Evolutionary conservation across 2,888 invertebrate species (phyloP).

Genomic region (Siphonodentalium dalli): DNA sequence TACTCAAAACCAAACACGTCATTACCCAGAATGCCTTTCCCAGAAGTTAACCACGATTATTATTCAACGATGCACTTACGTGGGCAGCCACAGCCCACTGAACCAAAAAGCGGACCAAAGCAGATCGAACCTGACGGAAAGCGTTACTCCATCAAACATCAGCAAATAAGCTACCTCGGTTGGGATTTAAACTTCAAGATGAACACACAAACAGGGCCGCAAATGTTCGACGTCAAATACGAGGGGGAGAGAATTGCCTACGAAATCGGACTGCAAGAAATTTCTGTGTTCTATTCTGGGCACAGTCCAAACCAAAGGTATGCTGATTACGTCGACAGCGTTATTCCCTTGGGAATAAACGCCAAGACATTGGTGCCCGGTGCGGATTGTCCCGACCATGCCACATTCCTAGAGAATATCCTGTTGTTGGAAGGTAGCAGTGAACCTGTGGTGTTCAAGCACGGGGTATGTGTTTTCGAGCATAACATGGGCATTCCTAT

Average conservation of each 20-base stretch:
- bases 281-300: conserved; percentile 47
- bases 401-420: conserved; percentile 44
- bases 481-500: conserved; percentile 47
- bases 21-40: conserved; percentile 10
- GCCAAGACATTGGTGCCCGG: conserved; percentile 45
- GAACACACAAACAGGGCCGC: conserved; percentile 37
- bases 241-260: conserved; percentile 43
- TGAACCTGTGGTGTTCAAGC: conserved; percentile 17
- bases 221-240: conserved; percentile 42
- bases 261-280: conserved; percentile 52
- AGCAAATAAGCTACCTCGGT: conserved; percentile 42
- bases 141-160: conserved; percentile 40
- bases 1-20: conserved; percentile 12
- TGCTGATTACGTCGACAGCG: conserved; percentile 41
- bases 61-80: conserved; percentile 29
- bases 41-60: conserved; percentile 8
- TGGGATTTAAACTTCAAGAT: conserved; percentile 51
- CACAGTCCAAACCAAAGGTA: conserved; percentile 33
- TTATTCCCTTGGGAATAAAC: conserved; percentile 36
- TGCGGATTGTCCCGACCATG: conserved; percentile 50
- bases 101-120: conserved; percentile 32
- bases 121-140: conserved; percentile 42
- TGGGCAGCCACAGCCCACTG: conserved; percentile 25
- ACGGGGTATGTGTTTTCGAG: conserved; percentile 54
- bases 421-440: conserved; percentile 28